These are phyloP conservation scores for Melanocharis versteri DNA, from an alignment of 2,113 vertebrate genomes.

Conservation along the genomic window DNA sequence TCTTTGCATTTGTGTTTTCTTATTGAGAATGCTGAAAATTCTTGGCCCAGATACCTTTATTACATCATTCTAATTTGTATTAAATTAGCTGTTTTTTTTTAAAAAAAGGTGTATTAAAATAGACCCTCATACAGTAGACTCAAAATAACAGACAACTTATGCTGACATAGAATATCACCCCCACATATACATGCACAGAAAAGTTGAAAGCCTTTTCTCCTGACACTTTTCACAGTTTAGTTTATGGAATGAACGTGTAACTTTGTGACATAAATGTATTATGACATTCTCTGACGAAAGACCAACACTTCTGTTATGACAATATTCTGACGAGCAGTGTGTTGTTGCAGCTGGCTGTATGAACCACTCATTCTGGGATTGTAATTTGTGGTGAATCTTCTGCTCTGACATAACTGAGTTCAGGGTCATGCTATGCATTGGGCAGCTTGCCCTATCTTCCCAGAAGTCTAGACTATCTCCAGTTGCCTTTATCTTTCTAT, in stretches of 20 bases:
- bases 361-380: background rate
- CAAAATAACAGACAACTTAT: background rate
- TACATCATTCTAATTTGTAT: background rate
- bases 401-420: background rate
- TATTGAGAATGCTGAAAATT: background rate
- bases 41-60: background rate
- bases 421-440: background rate
- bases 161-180: fast-evolving
- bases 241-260: background rate
- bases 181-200: fast-evolving
- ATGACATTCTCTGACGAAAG: background rate
- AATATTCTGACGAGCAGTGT: background rate
- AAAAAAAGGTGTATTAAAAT: background rate
- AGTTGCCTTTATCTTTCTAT: background rate
- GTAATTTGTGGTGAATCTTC: background rate
- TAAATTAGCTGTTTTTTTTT: background rate
- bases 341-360: background rate
- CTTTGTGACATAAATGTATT: background rate
- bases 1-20: background rate
- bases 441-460: background rate
- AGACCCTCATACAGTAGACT: background rate
- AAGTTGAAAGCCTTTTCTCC: background rate
- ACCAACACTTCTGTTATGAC: background rate
- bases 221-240: background rate
- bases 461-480: background rate